Evolutionary conservation across 2,113 vertebrate species (phyloP), one percentile per base, ranked within the genome.

Genomic region (Dipodomys spectabilis): DNA sequence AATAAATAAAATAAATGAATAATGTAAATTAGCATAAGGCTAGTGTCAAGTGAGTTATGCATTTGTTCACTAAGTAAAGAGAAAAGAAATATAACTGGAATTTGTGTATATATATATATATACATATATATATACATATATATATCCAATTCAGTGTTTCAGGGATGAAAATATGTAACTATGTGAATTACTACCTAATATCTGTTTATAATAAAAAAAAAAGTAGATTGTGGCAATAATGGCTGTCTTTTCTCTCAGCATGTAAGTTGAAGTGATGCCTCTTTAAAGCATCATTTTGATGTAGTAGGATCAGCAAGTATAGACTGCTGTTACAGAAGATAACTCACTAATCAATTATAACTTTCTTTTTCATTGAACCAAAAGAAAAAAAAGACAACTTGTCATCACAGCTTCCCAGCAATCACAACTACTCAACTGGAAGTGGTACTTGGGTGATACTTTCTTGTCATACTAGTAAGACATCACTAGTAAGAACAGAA

Each of bases 141-240:
- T 39, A 69, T 16, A 81, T 28, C 39, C 6, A 79, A 23, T 82
- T 77, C 45, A n/a, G 19, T 90, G 9, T 84, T 90, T 87, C 72
- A 92, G 83, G 45, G 64, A 84, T 80, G 62, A 94, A 11, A 83
- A 83, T 82, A 69, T 69, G 19, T 84, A 11, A 83, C 79, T 82
- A 69, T 74, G 15, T 84, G 45, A 92, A 84, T 68, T 83, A 86
- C 80, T 80, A 53, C 69, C 35, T 74, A 44, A 49, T 75, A 84
- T 44, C 45, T 9, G 72, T 75, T 27, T 16, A 57, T 57, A 80
- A 67, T 80, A 79, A 72, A 80, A 57, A 27, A 74, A 20, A 90
- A 68, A 73, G 90, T 69, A 90, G 45, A 83, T 72, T 92, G 19
- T 68, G 45, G 25, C 13, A 35, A 22, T 92, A 78, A 49, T 69